phyloP scores from a whole-genome alignment of 1,140 invertebrate species.

The Calephelis nemesis region DNA sequence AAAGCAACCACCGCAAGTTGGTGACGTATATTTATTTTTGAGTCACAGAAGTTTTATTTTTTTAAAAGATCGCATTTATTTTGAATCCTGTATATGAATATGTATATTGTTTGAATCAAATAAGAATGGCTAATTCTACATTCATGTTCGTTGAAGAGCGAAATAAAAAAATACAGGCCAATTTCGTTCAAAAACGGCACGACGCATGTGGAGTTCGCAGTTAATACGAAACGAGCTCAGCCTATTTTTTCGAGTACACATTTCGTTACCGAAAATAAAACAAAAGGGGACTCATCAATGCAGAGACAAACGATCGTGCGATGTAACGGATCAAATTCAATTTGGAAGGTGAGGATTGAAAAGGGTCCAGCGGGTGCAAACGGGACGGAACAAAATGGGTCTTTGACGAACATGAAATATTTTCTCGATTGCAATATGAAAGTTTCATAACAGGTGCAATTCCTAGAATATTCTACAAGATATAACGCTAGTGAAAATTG shows the following conservation, averaged over 20 bases:
- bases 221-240: slow-evolving; percentile 25
- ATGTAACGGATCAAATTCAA: slow-evolving; percentile 73
- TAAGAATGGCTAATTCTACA: slow-evolving; percentile 16
- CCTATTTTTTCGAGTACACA: slow-evolving; percentile 36
- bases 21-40: no score
- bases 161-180: slow-evolving; percentile 14
- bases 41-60: neutral
- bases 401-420: slow-evolving; percentile 11
- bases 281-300: slow-evolving; percentile 52
- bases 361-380: slow-evolving; percentile 57
- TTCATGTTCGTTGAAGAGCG: slow-evolving; percentile 8
- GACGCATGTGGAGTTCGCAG: slow-evolving; percentile 12
- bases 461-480: neutral
- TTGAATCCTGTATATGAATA: neutral
- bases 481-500: neutral
- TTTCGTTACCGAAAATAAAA: slow-evolving; percentile 45
- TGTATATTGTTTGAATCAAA: slow-evolving; percentile 15
- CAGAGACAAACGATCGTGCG: slow-evolving; percentile 61
- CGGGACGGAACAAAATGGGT: slow-evolving; percentile 33
- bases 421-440: slow-evolving; percentile 8
- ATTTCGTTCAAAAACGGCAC: slow-evolving; percentile 11
- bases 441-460: neutral
- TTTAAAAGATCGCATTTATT: neutral
- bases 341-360: slow-evolving; percentile 67
- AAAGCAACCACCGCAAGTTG: no score